These are phyloP conservation scores for Eurytoma adleriae DNA, from an alignment of 2,888 invertebrate genomes.

Conservation along the genomic window DNA sequence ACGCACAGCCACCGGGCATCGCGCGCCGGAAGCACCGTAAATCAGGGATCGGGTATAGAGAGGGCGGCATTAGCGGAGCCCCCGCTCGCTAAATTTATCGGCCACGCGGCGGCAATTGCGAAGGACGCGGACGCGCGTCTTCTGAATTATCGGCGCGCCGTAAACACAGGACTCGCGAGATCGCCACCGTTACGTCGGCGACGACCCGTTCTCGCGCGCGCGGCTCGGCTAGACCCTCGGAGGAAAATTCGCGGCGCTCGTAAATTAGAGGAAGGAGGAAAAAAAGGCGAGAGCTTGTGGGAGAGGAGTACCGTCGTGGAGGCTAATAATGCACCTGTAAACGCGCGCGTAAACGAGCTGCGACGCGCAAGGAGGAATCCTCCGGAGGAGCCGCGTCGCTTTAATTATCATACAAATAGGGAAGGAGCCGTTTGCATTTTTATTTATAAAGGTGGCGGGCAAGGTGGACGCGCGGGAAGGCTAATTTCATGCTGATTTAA, in stretches of 20 bases:
- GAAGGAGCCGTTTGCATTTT: slow-evolving; percentile 37
- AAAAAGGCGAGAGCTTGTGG: not conserved
- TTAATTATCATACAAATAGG: slow-evolving; percentile 49
- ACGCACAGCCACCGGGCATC: slow-evolving; percentile 52
- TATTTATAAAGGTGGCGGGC: slow-evolving; percentile 16
- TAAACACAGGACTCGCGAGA: not conserved
- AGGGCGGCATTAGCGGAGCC: slow-evolving; percentile 61
- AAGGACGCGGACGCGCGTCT: slow-evolving; percentile 5
- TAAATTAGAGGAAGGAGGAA: not conserved
- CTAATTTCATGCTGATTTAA: slow-evolving; percentile 46
- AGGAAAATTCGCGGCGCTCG: not conserved
- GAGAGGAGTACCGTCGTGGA: not conserved
- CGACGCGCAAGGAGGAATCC: not conserved
- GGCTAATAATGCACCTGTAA: slow-evolving; percentile 24
- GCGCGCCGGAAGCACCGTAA: slow-evolving; percentile 49
- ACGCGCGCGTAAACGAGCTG: slow-evolving; percentile 40
- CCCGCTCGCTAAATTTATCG: slow-evolving; percentile 72
- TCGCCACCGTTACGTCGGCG: slow-evolving; percentile 20
- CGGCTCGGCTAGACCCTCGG: not conserved
- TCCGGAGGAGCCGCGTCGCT: not conserved
- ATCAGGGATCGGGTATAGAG: slow-evolving; percentile 40
- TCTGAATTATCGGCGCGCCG: slow-evolving; percentile 37
- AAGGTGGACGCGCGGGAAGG: slow-evolving; percentile 5
- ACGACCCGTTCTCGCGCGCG: slow-evolving; percentile 14
- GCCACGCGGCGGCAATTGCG: slow-evolving; percentile 62